These are phyloP conservation scores for Phortica magna DNA, from an alignment of 2,888 invertebrate species.

Conservation along the genomic window DNA sequence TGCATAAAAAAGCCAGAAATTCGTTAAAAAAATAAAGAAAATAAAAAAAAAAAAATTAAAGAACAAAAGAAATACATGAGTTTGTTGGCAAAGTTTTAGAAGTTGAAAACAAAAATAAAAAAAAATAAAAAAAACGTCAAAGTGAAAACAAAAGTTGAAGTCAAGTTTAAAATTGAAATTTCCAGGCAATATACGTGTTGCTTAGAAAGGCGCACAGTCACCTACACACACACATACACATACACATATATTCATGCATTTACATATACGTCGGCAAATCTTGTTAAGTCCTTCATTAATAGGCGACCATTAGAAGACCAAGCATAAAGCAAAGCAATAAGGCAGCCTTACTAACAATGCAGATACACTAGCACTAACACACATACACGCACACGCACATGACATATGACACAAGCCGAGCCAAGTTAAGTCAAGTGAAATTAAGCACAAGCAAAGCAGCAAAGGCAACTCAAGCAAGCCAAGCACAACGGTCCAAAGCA, in stretches of 20 bases:
- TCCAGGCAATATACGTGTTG: too few species aligned
- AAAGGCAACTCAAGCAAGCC: too few species aligned
- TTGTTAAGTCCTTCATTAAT: too few species aligned
- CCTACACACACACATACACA: not conserved
- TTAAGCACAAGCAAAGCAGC: too few species aligned
- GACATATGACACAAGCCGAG: too few species aligned
- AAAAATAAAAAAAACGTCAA: not conserved
- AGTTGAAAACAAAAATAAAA: not conserved
- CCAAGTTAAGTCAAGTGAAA: too few species aligned
- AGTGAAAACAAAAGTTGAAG: not conserved
- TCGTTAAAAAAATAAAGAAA: constrained; percentile 1
- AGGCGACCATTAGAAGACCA: not conserved
- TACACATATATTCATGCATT: not conserved
- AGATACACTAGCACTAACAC: not conserved
- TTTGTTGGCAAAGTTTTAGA: too few species aligned
- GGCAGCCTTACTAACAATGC: not conserved
- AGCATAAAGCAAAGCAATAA: not conserved
- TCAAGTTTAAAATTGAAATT: too few species aligned
- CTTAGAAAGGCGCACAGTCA: not conserved
- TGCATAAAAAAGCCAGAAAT: not conserved
- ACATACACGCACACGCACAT: constrained; percentile 1
- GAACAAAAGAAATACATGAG: too few species aligned
- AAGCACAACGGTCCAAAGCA: too few species aligned
- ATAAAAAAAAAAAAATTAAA: constrained; percentile 2
- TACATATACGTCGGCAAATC: not conserved